phyloP scores from a whole-genome alignment of 2,888 invertebrate species.

The Chirona hameri region DNA sequence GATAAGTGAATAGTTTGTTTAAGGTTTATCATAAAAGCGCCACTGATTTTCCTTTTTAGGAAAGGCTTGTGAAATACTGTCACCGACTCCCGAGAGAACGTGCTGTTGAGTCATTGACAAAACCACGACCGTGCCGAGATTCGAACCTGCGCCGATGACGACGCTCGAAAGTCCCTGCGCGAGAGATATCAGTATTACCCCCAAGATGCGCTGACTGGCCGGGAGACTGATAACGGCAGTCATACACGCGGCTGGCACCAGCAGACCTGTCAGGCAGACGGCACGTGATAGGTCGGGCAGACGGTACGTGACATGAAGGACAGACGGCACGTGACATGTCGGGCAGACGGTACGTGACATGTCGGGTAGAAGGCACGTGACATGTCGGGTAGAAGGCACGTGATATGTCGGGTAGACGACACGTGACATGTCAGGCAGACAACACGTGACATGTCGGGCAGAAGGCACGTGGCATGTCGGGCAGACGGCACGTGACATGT shows the following conservation, averaged over 20 bases:
- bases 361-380: too few species aligned
- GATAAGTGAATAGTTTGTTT: too few species aligned
- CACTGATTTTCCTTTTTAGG: too few species aligned
- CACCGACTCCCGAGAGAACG: too few species aligned
- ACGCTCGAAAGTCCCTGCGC: not conserved
- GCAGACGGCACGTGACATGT: too few species aligned
- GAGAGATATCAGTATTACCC: not conserved
- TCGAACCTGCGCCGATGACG: slow-evolving; percentile 22
- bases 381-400: too few species aligned
- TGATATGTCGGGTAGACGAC: not conserved
- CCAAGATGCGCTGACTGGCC: not conserved
- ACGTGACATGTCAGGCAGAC: not conserved
- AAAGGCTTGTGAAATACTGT: too few species aligned
- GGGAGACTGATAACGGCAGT: not conserved
- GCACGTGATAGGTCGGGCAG: not conserved
- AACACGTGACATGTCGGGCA: not conserved
- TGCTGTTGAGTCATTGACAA: too few species aligned
- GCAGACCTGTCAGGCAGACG: not conserved
- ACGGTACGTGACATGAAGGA: not conserved
- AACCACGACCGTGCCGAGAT: too few species aligned
- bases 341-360: too few species aligned
- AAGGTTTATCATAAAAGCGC: too few species aligned
- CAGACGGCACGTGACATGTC: not conserved
- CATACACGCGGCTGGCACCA: not conserved
- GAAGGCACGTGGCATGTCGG: too few species aligned